Conservation (phyloP, 2,888 invertebrate genomes). For the Tuberolachnus salignus region DNA sequence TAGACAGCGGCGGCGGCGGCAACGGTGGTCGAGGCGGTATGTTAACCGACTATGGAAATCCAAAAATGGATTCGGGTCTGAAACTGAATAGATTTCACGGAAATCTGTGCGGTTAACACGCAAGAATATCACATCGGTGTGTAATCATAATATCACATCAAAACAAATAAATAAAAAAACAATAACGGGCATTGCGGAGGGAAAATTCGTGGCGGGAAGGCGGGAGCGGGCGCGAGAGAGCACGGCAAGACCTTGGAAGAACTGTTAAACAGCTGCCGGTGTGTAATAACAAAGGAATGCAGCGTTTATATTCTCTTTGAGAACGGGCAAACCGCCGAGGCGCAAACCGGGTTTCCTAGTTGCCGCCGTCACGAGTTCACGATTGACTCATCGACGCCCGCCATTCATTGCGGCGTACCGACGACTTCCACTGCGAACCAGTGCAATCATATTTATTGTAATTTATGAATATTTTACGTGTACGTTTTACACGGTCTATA, state of each 20-base stretch:
- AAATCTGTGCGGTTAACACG: conserved; percentile 13
- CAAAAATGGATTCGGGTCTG: neutral
- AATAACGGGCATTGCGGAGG: neutral
- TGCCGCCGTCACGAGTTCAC: no score
- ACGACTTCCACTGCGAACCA: no score
- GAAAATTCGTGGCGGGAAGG: neutral
- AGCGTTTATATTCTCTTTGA: conserved; percentile 34
- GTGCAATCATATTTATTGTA: no score
- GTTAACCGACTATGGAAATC: neutral
- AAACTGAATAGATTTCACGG: neutral
- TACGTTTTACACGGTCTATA: no score
- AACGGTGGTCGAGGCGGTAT: neutral
- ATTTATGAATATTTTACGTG: no score
- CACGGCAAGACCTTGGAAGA: conserved; percentile 38
- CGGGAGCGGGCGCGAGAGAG: conserved; percentile 1
- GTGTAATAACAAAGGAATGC: conserved; percentile 32
- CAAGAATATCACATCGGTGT: conserved; percentile 6
- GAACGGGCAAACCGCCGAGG: neutral
- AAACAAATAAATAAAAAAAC: conserved; percentile 27
- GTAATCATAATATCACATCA: conserved; percentile 38
- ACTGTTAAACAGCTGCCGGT: conserved; percentile 30
- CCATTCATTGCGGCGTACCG: no score
- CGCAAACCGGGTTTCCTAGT: neutral
- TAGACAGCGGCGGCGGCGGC: no score
- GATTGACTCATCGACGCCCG: no score